These are phyloP conservation scores for Ibycter americanus DNA, from an alignment of 2,797 vertebrate species.

Conservation along the genomic window DNA sequence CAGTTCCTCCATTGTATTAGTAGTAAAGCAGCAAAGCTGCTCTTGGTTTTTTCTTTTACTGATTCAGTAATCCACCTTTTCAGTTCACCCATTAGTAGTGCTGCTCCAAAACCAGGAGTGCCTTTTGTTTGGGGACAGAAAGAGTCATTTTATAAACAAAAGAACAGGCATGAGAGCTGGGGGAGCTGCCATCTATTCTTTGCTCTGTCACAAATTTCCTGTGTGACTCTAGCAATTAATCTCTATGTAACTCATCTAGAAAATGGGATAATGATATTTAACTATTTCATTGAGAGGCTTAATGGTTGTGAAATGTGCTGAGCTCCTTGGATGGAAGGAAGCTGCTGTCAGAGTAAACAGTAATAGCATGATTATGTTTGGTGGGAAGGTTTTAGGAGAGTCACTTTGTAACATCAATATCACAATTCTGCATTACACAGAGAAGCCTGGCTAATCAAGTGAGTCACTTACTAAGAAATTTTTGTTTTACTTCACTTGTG, in stretches of 20 bases:
- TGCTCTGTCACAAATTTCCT: conserved; percentile 18
- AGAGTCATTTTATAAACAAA: not conserved
- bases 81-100: not conserved
- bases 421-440: not conserved
- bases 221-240: conserved; percentile 17
- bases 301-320: conserved; percentile 57
- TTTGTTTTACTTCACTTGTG: not conserved
- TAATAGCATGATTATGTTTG: conserved; percentile 30
- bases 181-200: not conserved
- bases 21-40: not conserved
- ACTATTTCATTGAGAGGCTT: conserved; percentile 30
- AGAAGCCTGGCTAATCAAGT: not conserved
- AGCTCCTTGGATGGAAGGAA: conserved; percentile 30
- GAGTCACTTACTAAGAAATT: not conserved
- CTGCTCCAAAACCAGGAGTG: not conserved
- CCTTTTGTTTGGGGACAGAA: not conserved
- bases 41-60: not conserved
- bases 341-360: conserved; percentile 19
- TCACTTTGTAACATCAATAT: conserved; percentile 8
- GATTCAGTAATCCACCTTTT: not conserved
- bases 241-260: conserved; percentile 35
- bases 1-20: not conserved
- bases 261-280: conserved; percentile 56
- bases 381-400: conserved; percentile 27
- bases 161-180: not conserved